Evolutionary conservation across 2,113 vertebrate genomes (phyloP).

Genomic region (Hystrix cristata): DNA sequence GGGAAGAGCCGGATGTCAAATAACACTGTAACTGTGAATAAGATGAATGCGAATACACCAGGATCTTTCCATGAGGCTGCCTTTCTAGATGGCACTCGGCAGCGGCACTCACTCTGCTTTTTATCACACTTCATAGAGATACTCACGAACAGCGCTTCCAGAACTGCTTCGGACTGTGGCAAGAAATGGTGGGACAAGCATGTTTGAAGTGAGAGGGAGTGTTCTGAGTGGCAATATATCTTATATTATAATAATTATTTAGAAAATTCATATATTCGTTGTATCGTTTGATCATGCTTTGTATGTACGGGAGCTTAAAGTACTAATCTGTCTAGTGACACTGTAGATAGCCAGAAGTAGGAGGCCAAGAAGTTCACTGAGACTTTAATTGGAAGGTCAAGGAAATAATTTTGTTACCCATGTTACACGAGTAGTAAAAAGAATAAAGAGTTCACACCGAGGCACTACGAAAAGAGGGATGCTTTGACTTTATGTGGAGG

Average conservation of each 20-base stretch:
- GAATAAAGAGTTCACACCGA: neutral
- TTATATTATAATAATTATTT: neutral
- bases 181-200: neutral
- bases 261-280: neutral
- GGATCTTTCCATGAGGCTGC: neutral
- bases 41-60: neutral
- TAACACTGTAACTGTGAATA: neutral
- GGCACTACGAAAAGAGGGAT: neutral
- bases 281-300: neutral
- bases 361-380: neutral
- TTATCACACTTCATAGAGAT: neutral
- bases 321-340: neutral
- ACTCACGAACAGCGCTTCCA: neutral
- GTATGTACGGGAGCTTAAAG: neutral
- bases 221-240: neutral
- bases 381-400: neutral
- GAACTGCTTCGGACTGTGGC: neutral
- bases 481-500: neutral
- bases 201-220: neutral
- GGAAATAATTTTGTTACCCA: neutral
- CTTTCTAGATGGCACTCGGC: neutral
- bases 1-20: neutral
- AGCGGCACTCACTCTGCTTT: neutral
- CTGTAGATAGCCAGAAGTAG: neutral
- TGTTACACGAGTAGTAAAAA: neutral